phyloP scores from a whole-genome alignment of 2,113 vertebrate species.

The Chlamydotis undulata region DNA sequence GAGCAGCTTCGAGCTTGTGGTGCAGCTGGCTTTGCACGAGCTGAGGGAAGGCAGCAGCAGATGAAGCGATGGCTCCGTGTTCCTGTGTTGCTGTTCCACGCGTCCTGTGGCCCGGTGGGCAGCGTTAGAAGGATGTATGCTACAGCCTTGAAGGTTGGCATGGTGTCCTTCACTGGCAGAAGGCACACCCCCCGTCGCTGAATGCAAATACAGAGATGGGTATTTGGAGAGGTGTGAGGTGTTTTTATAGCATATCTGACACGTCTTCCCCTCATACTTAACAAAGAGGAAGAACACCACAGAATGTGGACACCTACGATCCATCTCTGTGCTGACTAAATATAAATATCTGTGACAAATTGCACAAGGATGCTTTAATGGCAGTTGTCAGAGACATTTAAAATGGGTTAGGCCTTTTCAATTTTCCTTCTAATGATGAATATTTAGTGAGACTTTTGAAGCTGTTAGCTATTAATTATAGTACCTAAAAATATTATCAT shows the following conservation, averaged over 20 bases:
- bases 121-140: not conserved
- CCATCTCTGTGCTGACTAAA: conserved; percentile 34
- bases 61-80: not conserved
- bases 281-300: not conserved
- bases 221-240: not conserved
- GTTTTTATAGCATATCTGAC: not conserved
- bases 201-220: fast-evolving
- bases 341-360: conserved; percentile 61
- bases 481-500: conserved; percentile 41
- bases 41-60: not conserved
- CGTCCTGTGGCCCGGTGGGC: not conserved
- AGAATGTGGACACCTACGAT: conserved; percentile 2
- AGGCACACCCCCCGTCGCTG: not conserved
- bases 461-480: conserved; percentile 53
- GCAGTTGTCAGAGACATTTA: conserved; percentile 63
- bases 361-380: conserved; percentile 35
- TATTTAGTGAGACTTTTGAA: conserved; percentile 37
- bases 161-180: fast-evolving
- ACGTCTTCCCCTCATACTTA: not conserved
- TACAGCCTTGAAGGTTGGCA: fast-evolving
- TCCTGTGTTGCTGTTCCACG: fast-evolving
- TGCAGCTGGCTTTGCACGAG: not conserved
- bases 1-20: not conserved
- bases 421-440: conserved; percentile 23
- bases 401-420: conserved; percentile 44